phyloP scores from a whole-genome alignment of 2,113 vertebrate genomes.

The Nanger granti region DNA sequence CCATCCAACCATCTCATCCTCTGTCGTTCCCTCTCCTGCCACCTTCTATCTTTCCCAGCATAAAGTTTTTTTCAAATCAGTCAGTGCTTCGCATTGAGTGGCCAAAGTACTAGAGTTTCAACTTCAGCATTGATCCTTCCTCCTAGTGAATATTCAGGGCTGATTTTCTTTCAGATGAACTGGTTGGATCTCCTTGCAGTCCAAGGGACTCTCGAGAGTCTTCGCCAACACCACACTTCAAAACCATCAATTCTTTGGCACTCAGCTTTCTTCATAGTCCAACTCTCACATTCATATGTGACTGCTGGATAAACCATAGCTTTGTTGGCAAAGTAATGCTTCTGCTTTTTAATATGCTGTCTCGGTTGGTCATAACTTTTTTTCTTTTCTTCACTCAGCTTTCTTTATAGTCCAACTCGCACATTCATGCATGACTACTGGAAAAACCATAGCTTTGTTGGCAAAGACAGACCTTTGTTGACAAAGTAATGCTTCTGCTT shows the following conservation, averaged over 20 bases:
- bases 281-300: background rate
- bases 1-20: background rate
- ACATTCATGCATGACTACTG: background rate
- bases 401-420: background rate
- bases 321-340: background rate
- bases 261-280: background rate
- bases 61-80: background rate
- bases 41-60: background rate
- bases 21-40: fast-evolving
- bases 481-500: background rate
- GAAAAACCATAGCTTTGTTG: too few relatives aligned
- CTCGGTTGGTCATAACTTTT: background rate
- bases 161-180: background rate
- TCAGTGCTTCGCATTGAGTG: background rate
- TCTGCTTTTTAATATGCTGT: background rate
- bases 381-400: background rate
- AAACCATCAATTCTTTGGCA: background rate
- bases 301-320: background rate
- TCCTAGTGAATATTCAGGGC: background rate
- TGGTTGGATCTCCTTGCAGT: background rate
- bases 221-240: background rate
- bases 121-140: background rate
- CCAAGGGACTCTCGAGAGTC: background rate
- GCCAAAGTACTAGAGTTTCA: background rate
- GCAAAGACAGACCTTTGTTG: too few relatives aligned